phyloP scores from a whole-genome alignment of 2,797 vertebrate species.

The Threskiornis aethiopicus region DNA sequence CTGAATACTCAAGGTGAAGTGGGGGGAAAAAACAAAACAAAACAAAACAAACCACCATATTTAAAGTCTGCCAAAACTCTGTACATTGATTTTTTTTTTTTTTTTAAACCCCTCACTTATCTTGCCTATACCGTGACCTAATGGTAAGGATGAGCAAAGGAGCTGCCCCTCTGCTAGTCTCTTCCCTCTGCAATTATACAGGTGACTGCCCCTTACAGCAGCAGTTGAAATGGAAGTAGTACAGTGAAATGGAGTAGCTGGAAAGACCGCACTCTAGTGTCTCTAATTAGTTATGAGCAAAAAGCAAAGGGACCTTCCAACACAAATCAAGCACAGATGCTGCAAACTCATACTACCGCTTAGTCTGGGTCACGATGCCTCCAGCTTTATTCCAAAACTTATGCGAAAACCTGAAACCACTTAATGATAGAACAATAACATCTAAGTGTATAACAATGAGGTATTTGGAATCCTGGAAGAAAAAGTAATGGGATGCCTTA shows the following conservation, averaged over 20 bases:
- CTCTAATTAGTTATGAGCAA: not conserved
- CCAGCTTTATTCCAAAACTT: constrained; percentile 53
- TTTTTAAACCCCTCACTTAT: not conserved
- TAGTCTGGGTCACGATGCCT: not conserved
- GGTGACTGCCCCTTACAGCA: not conserved
- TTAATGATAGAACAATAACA: constrained; percentile 45
- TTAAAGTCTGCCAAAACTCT: not conserved
- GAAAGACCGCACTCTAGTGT: not conserved
- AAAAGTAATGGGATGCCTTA: not conserved
- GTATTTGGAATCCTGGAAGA: not conserved
- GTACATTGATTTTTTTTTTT: not conserved
- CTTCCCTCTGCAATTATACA: not conserved
- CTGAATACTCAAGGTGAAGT: not conserved
- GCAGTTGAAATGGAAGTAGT: not conserved
- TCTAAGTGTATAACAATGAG: constrained; percentile 4
- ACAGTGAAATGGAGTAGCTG: not conserved
- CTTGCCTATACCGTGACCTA: not conserved
- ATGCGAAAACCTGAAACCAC: constrained; percentile 51
- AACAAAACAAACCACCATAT: not conserved
- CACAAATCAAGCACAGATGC: constrained; percentile 32
- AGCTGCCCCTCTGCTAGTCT: not conserved
- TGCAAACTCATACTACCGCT: not conserved
- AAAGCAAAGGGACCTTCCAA: constrained; percentile 11
- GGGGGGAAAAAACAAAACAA: rapidly evolving
- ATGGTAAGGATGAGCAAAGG: not conserved